Evolutionary conservation across 2,113 vertebrate species (phyloP), one percentile per base, ranked within the genome.

Genomic region (Atherinomorus stipes): DNA sequence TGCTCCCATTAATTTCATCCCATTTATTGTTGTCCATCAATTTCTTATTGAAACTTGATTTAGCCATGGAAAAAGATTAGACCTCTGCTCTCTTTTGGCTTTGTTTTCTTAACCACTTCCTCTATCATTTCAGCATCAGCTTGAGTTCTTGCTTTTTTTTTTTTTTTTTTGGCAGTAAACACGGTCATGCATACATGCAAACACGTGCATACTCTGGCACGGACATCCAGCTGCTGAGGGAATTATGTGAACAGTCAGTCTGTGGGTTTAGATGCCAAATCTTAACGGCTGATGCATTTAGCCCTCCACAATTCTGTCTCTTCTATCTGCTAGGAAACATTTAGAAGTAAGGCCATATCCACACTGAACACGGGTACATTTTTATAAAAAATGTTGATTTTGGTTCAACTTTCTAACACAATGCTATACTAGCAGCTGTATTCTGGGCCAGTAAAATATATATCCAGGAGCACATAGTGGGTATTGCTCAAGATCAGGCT

Each of bases 171-270:
- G 18, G 51, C 50, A 69, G 54, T 19, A 7, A 54, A 52, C 52
- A 56, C 44, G 53, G 59, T 37, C 34, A 53, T 37, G 15, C 50
- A 61, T 69, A 16, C 52, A 53, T 34, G 54, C 18, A 64, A n/a
- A 79, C 56, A 52, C 26, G 23, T 4, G 38, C 51, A 63, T 40
- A 19, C n/a, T 72, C 59, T 50, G 52, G 51, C 63, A 21, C 1
- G 6, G 49, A 85, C 34, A 51, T 49, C 69, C 81, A 74, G 85
- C 81, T 85, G 88, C 74, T 83, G 31, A 67, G 34, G 59, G 86
- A 89, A 88, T 87, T 85, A 76, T 84, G 82, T 89, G 85, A 91
- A 84, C 59, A 67, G 87, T 88, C 88, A 91, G 76, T 76, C 75
- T 77, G 84, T 69, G 34, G 34, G 74, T 78, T 88, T 87, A 80